Conservation (phyloP, 2,888 invertebrate genomes). For the Ectemnius continuus region DNA sequence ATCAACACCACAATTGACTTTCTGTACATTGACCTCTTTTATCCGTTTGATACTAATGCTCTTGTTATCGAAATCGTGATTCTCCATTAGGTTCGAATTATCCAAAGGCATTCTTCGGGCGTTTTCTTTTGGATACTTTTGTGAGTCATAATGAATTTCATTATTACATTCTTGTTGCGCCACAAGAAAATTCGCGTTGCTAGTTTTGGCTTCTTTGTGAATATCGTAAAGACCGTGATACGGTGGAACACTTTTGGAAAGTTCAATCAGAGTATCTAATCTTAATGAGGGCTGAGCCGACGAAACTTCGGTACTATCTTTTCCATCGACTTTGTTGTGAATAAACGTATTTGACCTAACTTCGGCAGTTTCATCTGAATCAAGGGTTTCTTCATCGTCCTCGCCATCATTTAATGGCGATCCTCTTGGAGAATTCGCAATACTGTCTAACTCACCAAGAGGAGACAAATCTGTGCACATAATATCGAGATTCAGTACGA, state of each 20-base stretch:
- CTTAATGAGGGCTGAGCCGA: slow-evolving; percentile 50
- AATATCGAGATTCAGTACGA: slow-evolving; percentile 11
- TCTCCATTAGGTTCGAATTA: slow-evolving; percentile 77
- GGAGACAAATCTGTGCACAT: slow-evolving; percentile 65
- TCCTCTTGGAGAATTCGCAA: slow-evolving; percentile 71
- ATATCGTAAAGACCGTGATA: slow-evolving; percentile 78
- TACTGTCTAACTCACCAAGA: slow-evolving; percentile 72
- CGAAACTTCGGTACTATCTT: slow-evolving; percentile 51
- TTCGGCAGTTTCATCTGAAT: slow-evolving; percentile 71
- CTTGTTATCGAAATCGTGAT: slow-evolving; percentile 78
- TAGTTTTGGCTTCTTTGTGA: slow-evolving; percentile 81
- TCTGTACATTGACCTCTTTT: slow-evolving; percentile 79
- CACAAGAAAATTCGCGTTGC: slow-evolving; percentile 81
- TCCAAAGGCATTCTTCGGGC: slow-evolving; percentile 76
- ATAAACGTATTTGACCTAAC: slow-evolving; percentile 70
- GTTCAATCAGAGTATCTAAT: slow-evolving; percentile 59
- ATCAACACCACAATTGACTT: slow-evolving; percentile 67
- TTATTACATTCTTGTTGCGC: slow-evolving; percentile 77
- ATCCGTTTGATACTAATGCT: slow-evolving; percentile 76
- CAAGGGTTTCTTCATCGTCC: slow-evolving; percentile 68
- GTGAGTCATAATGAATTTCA: slow-evolving; percentile 80
- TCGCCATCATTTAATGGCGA: slow-evolving; percentile 70
- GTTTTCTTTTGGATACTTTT: slow-evolving; percentile 80
- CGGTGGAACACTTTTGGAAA: slow-evolving; percentile 68
- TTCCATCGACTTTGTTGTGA: slow-evolving; percentile 69